These are phyloP conservation scores for Exocentrus adspersus DNA, from an alignment of 2,888 invertebrate genomes.

Conservation along the genomic window DNA sequence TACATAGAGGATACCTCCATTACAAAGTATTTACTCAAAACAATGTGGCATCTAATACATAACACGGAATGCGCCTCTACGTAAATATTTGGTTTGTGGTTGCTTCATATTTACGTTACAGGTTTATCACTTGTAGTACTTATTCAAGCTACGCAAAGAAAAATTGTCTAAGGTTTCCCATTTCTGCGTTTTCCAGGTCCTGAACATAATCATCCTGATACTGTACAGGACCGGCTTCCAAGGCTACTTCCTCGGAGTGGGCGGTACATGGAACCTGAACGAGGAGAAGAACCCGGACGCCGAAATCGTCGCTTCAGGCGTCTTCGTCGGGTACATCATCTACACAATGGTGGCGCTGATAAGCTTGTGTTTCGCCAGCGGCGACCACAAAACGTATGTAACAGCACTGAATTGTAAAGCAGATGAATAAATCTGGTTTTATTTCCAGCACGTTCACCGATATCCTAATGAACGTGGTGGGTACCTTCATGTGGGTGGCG, in stretches of 20 bases:
- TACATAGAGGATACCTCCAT: too few relatives aligned
- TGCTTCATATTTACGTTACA: slow-evolving; percentile 11
- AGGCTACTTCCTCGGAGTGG: slow-evolving; percentile 86
- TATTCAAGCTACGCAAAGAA: background rate
- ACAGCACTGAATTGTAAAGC: too few relatives aligned
- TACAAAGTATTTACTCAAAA: too few relatives aligned
- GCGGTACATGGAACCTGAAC: slow-evolving; percentile 90
- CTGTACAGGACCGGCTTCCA: slow-evolving; percentile 85
- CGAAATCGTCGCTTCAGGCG: slow-evolving; percentile 88
- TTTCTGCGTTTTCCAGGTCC: slow-evolving; percentile 73
- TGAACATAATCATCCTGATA: slow-evolving; percentile 82
- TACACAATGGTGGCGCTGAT: slow-evolving; percentile 82
- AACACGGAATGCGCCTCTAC: background rate
- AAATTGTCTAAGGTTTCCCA: slow-evolving; percentile 8
- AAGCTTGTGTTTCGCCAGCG: slow-evolving; percentile 79
- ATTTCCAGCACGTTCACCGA: slow-evolving; percentile 76
- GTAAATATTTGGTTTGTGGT: slow-evolving; percentile 6
- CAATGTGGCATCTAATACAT: background rate
- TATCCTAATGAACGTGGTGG: slow-evolving; percentile 88
- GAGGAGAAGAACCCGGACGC: slow-evolving; percentile 89
- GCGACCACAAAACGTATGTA: slow-evolving; percentile 77
- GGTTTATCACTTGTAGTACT: background rate
- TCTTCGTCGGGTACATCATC: slow-evolving; percentile 86
- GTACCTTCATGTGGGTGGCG: slow-evolving; percentile 85
- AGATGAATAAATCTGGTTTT: too few relatives aligned